Conservation (phyloP, 2,113 vertebrate species). For the Nerophis lumbriciformis region DNA sequence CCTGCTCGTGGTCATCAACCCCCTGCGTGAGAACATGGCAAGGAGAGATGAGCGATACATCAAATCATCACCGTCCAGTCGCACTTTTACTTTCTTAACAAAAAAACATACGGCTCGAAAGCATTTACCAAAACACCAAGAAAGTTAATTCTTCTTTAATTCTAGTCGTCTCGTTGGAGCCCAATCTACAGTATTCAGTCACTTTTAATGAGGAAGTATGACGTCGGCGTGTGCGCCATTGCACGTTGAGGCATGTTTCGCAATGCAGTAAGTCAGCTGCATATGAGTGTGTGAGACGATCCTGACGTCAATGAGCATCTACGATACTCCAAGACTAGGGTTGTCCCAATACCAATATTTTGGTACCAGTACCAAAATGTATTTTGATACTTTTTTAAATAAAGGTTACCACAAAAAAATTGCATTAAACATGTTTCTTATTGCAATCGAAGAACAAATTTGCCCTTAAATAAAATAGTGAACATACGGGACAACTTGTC, state of each 20-base stretch:
- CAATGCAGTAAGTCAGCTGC: conserved; percentile 9
- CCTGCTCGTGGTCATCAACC: conserved; percentile 1
- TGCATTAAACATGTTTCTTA: too few relatives aligned
- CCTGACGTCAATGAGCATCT: conserved; percentile 15
- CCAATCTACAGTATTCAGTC: not conserved
- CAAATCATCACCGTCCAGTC: not conserved
- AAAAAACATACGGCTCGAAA: not conserved
- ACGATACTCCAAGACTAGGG: too few relatives aligned
- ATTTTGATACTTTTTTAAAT: too few relatives aligned
- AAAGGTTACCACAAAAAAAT: too few relatives aligned
- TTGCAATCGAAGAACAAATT: too few relatives aligned
- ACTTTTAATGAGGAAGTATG: conserved; percentile 1
- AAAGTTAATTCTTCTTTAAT: not conserved
- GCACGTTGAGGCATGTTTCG: conserved; percentile 26
- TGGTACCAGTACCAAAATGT: too few relatives aligned
- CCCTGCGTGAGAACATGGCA: not conserved
- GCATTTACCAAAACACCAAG: not conserved
- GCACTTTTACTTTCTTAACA: not conserved
- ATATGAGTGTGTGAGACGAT: not conserved
- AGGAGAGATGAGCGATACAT: not conserved
- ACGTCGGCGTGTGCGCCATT: not conserved
- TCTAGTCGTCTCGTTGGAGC: not conserved
- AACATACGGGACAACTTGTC: too few relatives aligned
- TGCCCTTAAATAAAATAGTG: too few relatives aligned
- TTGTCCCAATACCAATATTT: too few relatives aligned